Evolutionary conservation across 2,113 vertebrate genomes (phyloP).

Genomic region (Isichthys henryi): DNA sequence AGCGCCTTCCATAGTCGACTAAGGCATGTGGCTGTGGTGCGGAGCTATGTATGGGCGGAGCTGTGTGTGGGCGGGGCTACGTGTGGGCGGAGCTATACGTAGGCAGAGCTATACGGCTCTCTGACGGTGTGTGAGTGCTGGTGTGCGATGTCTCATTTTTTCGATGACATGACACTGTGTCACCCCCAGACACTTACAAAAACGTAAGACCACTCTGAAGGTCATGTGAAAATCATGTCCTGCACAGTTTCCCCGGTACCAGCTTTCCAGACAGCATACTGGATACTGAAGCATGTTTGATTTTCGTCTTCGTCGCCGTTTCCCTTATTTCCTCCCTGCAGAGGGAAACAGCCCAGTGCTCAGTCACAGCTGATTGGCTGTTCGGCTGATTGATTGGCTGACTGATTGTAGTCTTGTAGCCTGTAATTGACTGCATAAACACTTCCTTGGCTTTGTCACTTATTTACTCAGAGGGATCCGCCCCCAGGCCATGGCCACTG

Average conservation of each 20-base stretch:
- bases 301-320: background rate
- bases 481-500: background rate
- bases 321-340: background rate
- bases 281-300: background rate
- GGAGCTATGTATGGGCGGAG: background rate
- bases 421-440: slow-evolving; percentile 16
- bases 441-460: slow-evolving; percentile 5
- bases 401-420: slow-evolving; percentile 13
- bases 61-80: background rate
- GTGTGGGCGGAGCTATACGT: background rate
- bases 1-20: background rate
- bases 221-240: background rate
- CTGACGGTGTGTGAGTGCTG: background rate
- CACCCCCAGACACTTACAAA: background rate
- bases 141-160: background rate
- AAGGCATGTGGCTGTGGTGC: background rate
- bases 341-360: background rate
- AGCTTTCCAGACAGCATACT: background rate
- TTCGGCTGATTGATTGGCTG: slow-evolving; percentile 12
- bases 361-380: background rate
- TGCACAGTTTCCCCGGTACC: background rate
- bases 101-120: too few species aligned
- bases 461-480: background rate
- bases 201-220: background rate
- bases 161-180: background rate